A percentile compares a stretch with the other conserved stretches of the same genome.
Conservation (phyloP, 2,888 invertebrate genomes). For the Celastrina argiolus region DNA sequence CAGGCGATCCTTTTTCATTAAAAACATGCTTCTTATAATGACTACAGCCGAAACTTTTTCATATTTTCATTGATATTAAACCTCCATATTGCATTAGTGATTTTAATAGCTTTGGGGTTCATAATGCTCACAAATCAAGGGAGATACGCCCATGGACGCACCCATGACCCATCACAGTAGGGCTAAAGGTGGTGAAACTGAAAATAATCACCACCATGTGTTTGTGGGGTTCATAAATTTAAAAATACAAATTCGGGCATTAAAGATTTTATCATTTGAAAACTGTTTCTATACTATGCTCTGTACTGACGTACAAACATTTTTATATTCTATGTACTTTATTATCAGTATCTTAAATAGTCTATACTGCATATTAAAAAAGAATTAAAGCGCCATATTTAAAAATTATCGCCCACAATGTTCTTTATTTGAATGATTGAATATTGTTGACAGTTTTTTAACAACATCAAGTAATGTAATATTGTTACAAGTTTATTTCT, state of each 20-base stretch:
- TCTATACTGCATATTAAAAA: too few species aligned
- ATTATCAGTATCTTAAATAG: too few species aligned
- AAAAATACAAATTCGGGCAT: too few species aligned
- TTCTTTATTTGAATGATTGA: too few species aligned
- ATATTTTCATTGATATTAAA: neutral
- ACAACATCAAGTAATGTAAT: neutral
- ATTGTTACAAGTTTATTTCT: neutral
- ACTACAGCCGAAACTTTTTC: neutral
- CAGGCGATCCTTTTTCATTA: neutral
- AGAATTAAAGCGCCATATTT: too few species aligned
- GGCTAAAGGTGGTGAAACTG: neutral
- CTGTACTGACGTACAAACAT: too few species aligned
- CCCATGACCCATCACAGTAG: neutral
- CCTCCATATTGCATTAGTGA: neutral
- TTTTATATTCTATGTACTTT: too few species aligned
- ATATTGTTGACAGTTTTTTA: too few species aligned
- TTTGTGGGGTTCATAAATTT: neutral
- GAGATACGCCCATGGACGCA: conserved; percentile 1
- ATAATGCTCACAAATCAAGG: neutral
- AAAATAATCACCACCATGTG: neutral
- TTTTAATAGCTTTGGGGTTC: conserved; percentile 6
- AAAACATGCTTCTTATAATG: neutral
- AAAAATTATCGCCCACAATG: too few species aligned
- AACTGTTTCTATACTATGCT: too few species aligned
- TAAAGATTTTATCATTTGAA: too few species aligned